Percentiles rank a stretch among this genome's conserved stretches.
These are phyloP conservation scores for Oxytorus armatus DNA, from an alignment of 2,888 invertebrate genomes.

Conservation along the genomic window DNA sequence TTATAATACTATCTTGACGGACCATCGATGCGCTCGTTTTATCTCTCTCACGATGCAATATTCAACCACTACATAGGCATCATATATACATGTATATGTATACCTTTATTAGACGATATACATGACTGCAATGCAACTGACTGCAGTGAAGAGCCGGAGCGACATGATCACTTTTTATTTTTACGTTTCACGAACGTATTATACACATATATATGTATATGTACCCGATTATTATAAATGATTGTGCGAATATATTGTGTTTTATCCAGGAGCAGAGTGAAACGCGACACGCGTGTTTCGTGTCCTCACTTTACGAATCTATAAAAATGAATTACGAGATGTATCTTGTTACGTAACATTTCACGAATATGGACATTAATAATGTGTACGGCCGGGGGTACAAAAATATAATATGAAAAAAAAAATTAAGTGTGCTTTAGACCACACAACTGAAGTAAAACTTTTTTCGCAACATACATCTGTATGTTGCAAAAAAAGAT, in stretches of 20 bases:
- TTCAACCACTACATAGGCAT: background rate
- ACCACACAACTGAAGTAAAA: no score
- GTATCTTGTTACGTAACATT: no score
- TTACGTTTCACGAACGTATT: conserved; percentile 18
- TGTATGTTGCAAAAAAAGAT: no score
- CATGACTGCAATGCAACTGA: conserved; percentile 12
- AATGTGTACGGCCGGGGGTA: background rate
- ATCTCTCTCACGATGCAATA: conserved; percentile 49
- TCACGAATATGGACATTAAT: conserved; percentile 20
- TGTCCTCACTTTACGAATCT: conserved; percentile 1
- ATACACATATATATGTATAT: conserved; percentile 14
- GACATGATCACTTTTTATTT: conserved; percentile 39
- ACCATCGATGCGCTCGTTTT: conserved; percentile 56
- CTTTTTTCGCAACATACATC: no score
- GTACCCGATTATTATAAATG: conserved; percentile 35
- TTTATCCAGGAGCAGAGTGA: conserved; percentile 39
- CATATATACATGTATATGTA: conserved; percentile 13
- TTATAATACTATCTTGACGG: conserved; percentile 53
- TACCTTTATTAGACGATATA: background rate
- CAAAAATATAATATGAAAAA: no score
- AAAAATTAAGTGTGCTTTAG: no score
- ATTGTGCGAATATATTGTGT: conserved; percentile 56
- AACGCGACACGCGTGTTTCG: conserved; percentile 50
- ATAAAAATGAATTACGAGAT: conserved; percentile 54
- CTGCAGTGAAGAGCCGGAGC: background rate